Percentiles rank a stretch among this genome's conserved stretches.
phyloP scores from a whole-genome alignment of 2,797 vertebrate species.

The Cryptoprocta ferox region DNA sequence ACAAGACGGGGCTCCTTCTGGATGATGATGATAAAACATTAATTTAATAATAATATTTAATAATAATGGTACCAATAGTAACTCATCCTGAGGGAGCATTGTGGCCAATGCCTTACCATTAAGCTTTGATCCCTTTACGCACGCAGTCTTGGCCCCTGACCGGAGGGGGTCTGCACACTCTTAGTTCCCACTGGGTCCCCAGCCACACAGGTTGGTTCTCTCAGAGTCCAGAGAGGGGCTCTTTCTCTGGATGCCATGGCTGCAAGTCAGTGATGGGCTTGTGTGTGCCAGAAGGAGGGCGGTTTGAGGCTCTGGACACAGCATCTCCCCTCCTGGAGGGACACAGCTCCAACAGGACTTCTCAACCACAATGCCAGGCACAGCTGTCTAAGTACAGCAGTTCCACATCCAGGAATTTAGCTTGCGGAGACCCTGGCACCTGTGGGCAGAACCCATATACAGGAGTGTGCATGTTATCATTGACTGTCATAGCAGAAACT shows the following conservation, averaged over 20 bases:
- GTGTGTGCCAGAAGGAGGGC: not conserved
- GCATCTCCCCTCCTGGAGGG: not conserved
- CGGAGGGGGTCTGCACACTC: not conserved
- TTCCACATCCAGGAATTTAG: not conserved
- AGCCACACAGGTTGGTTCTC: not conserved
- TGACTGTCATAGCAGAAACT: not conserved
- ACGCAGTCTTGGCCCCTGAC: not conserved
- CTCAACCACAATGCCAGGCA: not conserved
- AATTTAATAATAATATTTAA: too few species aligned
- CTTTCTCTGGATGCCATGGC: not conserved
- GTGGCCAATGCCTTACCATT: not conserved
- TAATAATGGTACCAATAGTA: not conserved
- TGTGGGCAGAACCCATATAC: constrained; percentile 12
- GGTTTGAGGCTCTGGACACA: accelerated
- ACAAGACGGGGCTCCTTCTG: constrained; percentile 3
- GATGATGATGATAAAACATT: not conserved
- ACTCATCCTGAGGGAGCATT: not conserved
- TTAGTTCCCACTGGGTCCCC: not conserved
- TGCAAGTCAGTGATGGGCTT: not conserved
- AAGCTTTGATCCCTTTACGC: not conserved
- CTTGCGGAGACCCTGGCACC: not conserved
- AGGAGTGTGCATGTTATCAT: not conserved
- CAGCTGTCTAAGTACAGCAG: not conserved
- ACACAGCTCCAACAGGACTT: not conserved
- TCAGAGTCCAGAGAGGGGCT: not conserved